phyloP scores from a whole-genome alignment of 2,888 invertebrate species.

The Pemphredon lugubris region DNA sequence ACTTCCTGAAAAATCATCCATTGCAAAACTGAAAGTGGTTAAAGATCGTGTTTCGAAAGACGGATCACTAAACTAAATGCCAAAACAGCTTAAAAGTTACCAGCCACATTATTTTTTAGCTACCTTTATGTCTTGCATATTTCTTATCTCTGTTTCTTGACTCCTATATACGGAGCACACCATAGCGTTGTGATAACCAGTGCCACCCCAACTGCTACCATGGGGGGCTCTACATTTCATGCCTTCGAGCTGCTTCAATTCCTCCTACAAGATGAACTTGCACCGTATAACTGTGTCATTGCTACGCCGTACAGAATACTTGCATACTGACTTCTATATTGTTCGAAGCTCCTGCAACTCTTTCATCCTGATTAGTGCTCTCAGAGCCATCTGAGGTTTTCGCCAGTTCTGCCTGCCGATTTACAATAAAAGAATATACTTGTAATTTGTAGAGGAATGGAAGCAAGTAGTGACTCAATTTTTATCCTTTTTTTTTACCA shows the following conservation, averaged over 20 bases:
- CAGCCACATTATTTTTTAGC: conserved; percentile 16
- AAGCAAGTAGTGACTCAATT: too few species aligned
- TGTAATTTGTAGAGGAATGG: too few species aligned
- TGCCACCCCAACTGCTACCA: conserved; percentile 90
- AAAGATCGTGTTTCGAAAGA: conserved; percentile 12
- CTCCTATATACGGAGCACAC: conserved; percentile 86
- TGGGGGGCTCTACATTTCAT: conserved; percentile 94
- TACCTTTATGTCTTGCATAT: conserved; percentile 86
- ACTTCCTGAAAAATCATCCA: neutral
- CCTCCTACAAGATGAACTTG: conserved; percentile 82
- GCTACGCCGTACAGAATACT: conserved; percentile 78
- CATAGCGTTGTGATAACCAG: conserved; percentile 92
- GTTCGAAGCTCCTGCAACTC: conserved; percentile 68
- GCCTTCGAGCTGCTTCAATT: conserved; percentile 87
- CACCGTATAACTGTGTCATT: conserved; percentile 81
- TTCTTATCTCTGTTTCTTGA: conserved; percentile 81
- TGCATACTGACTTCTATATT: conserved; percentile 78
- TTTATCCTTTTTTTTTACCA: too few species aligned
- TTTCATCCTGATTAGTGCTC: conserved; percentile 59
- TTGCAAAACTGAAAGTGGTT: neutral
- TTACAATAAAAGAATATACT: neutral
- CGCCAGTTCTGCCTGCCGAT: conserved; percentile 83
- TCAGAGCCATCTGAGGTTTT: conserved; percentile 75
- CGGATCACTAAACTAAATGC: conserved; percentile 49
- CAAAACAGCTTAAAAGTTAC: conserved; percentile 6